These are phyloP conservation scores for Oligia strigilis DNA, from an alignment of 2,888 invertebrate genomes.

Conservation along the genomic window DNA sequence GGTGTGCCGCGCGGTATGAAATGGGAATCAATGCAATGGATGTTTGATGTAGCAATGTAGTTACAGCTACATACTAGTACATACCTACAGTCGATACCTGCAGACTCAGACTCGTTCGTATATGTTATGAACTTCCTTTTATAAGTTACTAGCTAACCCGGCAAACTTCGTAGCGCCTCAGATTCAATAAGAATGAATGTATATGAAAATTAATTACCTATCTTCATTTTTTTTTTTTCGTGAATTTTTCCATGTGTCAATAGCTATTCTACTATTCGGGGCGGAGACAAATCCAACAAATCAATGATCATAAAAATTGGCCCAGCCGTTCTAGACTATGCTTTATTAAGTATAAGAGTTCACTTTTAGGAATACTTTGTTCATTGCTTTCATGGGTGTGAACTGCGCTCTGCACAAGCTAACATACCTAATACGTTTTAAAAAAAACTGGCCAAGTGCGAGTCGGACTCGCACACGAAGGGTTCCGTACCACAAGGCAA, in stretches of 20 bases:
- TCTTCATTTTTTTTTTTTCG: too few species aligned
- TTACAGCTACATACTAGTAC: neutral
- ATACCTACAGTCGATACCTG: neutral
- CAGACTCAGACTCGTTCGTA: neutral
- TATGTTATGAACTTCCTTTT: neutral
- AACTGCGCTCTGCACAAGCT: neutral
- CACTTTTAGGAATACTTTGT: neutral
- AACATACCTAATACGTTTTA: neutral
- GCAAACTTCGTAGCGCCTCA: too few species aligned
- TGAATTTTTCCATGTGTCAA: too few species aligned
- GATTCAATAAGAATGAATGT: too few species aligned
- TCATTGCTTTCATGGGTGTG: neutral
- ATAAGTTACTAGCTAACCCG: neutral
- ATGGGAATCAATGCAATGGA: conserved; percentile 18
- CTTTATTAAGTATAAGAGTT: neutral
- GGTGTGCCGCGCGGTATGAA: conserved; percentile 32
- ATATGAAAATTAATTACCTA: too few species aligned
- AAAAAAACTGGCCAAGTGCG: neutral
- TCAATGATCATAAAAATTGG: too few species aligned
- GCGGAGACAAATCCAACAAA: too few species aligned
- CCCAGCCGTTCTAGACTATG: neutral
- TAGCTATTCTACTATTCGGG: too few species aligned
- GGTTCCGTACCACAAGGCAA: too few species aligned
- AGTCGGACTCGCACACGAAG: too few species aligned
- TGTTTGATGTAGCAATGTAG: conserved; percentile 17